Conservation (phyloP, 2,113 vertebrate genomes). For the Hippoglossus stenolepis region DNA sequence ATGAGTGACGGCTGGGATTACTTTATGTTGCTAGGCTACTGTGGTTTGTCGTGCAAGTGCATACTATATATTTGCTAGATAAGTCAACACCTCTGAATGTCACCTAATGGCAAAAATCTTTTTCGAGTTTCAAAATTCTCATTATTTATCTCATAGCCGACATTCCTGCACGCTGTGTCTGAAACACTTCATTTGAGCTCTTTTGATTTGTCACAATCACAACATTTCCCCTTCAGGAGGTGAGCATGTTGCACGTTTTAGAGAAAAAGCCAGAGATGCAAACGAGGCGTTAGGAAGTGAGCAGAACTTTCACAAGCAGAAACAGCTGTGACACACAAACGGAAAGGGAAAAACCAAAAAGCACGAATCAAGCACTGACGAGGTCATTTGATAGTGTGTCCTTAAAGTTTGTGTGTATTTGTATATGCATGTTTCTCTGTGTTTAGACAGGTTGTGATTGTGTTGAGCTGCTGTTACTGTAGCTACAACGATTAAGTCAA, state of each 20-base stretch:
- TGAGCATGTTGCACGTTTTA: no score
- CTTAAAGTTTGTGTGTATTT: neutral
- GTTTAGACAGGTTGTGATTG: slow-evolving; percentile 14
- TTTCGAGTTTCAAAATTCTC: neutral
- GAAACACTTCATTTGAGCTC: no score
- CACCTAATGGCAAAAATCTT: no score
- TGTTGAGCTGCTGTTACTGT: slow-evolving; percentile 17
- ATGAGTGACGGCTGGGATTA: slow-evolving; percentile 38
- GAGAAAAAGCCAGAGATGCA: neutral
- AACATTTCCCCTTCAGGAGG: neutral
- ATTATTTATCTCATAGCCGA: neutral
- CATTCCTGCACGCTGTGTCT: neutral
- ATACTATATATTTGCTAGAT: neutral
- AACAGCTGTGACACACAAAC: neutral
- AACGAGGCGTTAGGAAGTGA: no score
- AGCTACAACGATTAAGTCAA: slow-evolving; percentile 6
- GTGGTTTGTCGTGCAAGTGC: slow-evolving; percentile 21
- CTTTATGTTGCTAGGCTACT: slow-evolving; percentile 31
- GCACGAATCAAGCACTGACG: no score
- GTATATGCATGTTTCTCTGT: neutral
- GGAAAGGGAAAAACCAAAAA: neutral
- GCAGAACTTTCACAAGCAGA: no score
- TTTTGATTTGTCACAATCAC: no score
- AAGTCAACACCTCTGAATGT: neutral
- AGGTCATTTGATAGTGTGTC: neutral